These are phyloP conservation scores for Pemphredon lugubris DNA, from an alignment of 2,888 invertebrate genomes.

Conservation along the genomic window DNA sequence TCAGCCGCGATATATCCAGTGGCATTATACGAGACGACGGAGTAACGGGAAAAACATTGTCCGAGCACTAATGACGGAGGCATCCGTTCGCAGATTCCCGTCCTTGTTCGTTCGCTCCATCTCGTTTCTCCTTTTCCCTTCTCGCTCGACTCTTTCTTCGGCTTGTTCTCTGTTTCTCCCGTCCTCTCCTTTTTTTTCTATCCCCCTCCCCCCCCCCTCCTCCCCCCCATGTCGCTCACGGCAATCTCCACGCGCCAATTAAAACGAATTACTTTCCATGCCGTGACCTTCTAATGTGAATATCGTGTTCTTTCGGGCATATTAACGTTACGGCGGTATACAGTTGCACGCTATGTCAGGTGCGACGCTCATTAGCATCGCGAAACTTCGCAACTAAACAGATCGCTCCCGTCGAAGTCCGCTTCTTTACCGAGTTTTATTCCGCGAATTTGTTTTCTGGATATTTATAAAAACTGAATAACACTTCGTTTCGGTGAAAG, in stretches of 20 bases:
- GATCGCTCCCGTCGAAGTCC: too few species aligned
- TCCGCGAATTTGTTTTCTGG: too few species aligned
- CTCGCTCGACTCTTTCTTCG: slow-evolving; percentile 1
- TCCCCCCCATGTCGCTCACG: background rate
- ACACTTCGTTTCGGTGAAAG: too few species aligned
- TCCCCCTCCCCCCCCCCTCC: too few species aligned
- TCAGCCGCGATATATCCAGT: slow-evolving; percentile 65
- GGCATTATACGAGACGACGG: slow-evolving; percentile 62
- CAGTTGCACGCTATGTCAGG: too few species aligned
- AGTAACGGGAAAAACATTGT: slow-evolving; percentile 51
- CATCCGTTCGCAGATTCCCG: slow-evolving; percentile 17
- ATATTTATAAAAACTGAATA: too few species aligned
- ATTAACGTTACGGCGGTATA: background rate
- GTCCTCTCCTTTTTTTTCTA: background rate
- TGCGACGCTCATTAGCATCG: too few species aligned
- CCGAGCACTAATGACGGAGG: slow-evolving; percentile 56
- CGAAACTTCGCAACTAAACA: too few species aligned
- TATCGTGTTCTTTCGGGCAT: background rate
- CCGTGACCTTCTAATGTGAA: slow-evolving; percentile 2
- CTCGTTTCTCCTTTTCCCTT: background rate
- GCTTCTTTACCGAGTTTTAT: too few species aligned
- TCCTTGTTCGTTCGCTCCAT: background rate
- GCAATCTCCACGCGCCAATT: slow-evolving; percentile 4
- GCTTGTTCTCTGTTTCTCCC: background rate
- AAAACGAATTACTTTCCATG: slow-evolving; percentile 1